Base-by-base conservation (phyloP, 2,797 vertebrate species). In the Urosaurus nigricauda region DNA sequence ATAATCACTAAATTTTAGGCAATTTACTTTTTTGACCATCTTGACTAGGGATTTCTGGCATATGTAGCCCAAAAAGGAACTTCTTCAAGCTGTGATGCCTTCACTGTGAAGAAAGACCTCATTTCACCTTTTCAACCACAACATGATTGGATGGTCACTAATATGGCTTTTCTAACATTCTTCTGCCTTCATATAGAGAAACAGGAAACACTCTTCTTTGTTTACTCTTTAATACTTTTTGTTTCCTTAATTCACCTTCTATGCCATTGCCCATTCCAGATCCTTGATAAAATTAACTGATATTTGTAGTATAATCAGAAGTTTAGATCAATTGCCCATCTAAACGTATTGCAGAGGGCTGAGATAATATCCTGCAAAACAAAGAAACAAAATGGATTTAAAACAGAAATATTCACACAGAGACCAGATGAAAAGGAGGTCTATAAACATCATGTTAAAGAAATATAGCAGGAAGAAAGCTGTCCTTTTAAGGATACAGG, bases 221-320 rank as follows among this genome's bases (percentile, higher is more conserved):
- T 35, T 90, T 73, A 83, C 91, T 92, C 91, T 92, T 91, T 82
- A 71, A 88, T 91, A 94, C 85, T 89, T 40, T 95, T 94, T 95
- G 88, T 95, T 93, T 94, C 87, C 83, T 95, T 92, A 91, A 88
- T 89, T 90, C 58, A 63, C 80, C 93, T 88, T 93, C 71, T 89
- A 81, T 88, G 86, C 87, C 94, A 84, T 81, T 2, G 0, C 90
- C 89, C 92, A 93, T 80, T 93, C 65, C 78, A 93, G 84, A 87
- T 93, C 86, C 73, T 32, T 47, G 21, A 94, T 51, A 91, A 77
- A 94, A 92, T 93, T 88, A 92, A 95, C 91, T 89, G 92, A 92
- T 79, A 94, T 93, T 90, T 77, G 83, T 92, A 94, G 92, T 85
- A 94, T 92, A 85, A 94, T 93, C 86, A 86, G 89, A 4, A 1